These are phyloP conservation scores for Setipinna tenuifilis DNA, from an alignment of 2,797 vertebrate genomes.

Conservation along the genomic window DNA sequence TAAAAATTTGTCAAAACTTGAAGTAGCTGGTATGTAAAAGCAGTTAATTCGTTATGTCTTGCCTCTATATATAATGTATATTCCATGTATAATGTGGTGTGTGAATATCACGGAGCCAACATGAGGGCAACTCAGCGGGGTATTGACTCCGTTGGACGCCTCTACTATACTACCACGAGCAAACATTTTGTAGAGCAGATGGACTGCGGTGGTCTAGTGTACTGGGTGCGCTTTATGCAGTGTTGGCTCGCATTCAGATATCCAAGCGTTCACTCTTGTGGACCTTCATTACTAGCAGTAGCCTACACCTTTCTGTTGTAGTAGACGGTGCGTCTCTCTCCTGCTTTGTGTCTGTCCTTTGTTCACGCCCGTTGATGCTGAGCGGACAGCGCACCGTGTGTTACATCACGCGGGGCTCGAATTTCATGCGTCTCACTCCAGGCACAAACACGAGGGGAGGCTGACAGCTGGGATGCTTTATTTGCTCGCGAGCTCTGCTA, in stretches of 20 bases:
- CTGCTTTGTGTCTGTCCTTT: constrained; percentile 26
- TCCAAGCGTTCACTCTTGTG: background rate
- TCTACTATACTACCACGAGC: background rate
- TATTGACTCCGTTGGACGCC: background rate
- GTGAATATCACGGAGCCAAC: background rate
- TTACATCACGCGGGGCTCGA: constrained; percentile 83
- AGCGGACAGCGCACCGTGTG: constrained; percentile 58
- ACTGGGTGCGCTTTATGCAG: background rate
- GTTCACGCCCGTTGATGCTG: constrained; percentile 32
- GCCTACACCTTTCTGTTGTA: background rate
- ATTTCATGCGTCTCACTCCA: constrained; percentile 63
- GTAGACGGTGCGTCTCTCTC: constrained; percentile 2
- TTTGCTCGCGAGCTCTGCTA: constrained; percentile 55
- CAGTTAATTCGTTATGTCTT: background rate
- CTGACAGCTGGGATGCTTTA: constrained; percentile 64
- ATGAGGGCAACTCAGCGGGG: background rate
- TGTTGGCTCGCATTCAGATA: background rate
- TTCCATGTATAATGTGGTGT: background rate
- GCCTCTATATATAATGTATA: background rate
- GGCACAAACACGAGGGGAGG: constrained; percentile 61
- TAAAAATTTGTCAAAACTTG: background rate
- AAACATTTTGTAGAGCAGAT: background rate
- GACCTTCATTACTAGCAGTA: background rate
- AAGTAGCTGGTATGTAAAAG: background rate
- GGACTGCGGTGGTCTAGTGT: background rate